These are phyloP conservation scores for Mesorhabditis spiculigera DNA, from an alignment of 2,888 invertebrate species.

Conservation along the genomic window DNA sequence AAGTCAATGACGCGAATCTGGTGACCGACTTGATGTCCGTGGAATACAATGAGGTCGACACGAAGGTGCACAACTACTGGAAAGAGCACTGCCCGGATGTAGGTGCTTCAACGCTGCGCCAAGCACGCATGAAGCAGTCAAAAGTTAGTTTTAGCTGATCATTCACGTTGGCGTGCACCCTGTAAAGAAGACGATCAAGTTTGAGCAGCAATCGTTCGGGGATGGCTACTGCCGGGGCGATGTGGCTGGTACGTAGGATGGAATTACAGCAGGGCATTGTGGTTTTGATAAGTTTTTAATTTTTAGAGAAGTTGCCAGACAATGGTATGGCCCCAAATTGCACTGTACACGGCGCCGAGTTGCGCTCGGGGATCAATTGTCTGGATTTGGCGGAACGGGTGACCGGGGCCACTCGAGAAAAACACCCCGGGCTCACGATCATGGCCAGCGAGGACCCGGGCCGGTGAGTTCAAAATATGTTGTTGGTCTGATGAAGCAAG, in stretches of 20 bases:
- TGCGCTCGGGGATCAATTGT: neutral
- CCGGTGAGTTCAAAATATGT: neutral
- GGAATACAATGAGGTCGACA: neutral
- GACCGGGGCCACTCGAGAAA: neutral
- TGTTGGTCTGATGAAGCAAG: neutral
- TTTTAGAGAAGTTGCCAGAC: neutral
- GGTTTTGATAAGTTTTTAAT: neutral
- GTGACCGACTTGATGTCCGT: constrained; percentile 2
- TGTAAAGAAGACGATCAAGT: neutral
- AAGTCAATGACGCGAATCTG: neutral
- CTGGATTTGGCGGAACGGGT: neutral
- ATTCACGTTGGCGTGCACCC: neutral
- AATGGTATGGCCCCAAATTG: neutral
- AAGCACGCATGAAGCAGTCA: neutral
- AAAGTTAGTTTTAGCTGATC: constrained; percentile 1
- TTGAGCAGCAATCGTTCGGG: neutral
- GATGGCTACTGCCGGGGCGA: constrained; percentile 2
- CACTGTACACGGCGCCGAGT: constrained; percentile 1
- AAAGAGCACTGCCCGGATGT: neutral
- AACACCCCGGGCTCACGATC: neutral
- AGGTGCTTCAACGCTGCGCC: neutral
- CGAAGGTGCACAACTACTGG: constrained; percentile 2
- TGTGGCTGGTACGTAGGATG: neutral
- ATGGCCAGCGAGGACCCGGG: neutral
- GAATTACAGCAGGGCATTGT: too few species aligned